phyloP scores from a whole-genome alignment of 2,888 invertebrate species.

The Amiota communis region DNA sequence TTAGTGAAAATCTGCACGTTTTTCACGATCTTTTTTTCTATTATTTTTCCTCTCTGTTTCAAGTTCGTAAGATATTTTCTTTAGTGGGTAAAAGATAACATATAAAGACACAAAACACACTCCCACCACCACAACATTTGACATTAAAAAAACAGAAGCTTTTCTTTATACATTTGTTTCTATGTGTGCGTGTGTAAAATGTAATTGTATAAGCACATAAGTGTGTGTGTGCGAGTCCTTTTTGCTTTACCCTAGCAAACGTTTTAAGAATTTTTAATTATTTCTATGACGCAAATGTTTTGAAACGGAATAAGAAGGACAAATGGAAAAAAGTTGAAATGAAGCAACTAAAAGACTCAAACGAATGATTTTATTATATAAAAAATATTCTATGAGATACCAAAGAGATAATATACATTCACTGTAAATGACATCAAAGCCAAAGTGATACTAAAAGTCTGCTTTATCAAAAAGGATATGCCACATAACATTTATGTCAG shows the following conservation, averaged over 20 bases:
- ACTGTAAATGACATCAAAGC: conserved; percentile 22
- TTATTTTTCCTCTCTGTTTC: background rate
- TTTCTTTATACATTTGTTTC: conserved; percentile 13
- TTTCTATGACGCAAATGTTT: conserved; percentile 10
- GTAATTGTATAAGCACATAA: too few relatives aligned
- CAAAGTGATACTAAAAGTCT: too few relatives aligned
- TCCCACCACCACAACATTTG: conserved; percentile 1
- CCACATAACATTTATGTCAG: too few relatives aligned
- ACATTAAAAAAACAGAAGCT: conserved; percentile 14
- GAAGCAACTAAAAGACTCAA: background rate
- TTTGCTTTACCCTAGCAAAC: background rate
- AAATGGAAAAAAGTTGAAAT: background rate
- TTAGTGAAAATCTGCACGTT: conserved; percentile 40
- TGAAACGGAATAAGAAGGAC: background rate
- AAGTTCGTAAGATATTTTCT: background rate
- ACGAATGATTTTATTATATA: conserved; percentile 1
- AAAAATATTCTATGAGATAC: background rate
- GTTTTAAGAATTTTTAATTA: conserved; percentile 44
- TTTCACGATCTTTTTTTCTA: conserved; percentile 30
- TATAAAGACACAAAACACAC: too few relatives aligned
- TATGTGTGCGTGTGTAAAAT: background rate
- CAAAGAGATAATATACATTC: background rate
- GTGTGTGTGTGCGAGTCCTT: background rate
- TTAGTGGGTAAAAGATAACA: background rate
- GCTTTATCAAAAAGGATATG: too few relatives aligned